Conservation (phyloP, 2,797 vertebrate species). For the Manis pentadactyla region DNA sequence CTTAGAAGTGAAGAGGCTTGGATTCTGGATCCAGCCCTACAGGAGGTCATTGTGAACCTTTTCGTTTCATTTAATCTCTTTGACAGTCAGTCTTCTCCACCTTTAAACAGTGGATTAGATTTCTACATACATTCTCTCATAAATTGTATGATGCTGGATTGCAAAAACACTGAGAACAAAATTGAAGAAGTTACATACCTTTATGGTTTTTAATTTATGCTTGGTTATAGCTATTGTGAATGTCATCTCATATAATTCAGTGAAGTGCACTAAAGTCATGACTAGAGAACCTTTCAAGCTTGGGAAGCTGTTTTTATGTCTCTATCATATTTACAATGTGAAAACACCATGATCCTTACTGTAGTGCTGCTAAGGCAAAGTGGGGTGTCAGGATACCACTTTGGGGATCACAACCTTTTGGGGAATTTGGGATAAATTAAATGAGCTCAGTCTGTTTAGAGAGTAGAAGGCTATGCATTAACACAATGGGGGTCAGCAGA, state of each 20-base stretch:
- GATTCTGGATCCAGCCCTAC: neutral
- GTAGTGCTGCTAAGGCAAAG: neutral
- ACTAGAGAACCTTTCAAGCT: neutral
- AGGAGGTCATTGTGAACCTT: neutral
- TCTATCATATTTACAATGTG: neutral
- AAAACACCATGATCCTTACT: neutral
- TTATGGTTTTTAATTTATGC: constrained; percentile 5
- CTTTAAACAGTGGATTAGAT: neutral
- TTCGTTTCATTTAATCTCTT: neutral
- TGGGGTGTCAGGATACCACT: neutral
- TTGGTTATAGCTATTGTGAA: neutral
- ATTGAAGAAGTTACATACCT: neutral
- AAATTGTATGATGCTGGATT: neutral
- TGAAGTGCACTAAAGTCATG: neutral
- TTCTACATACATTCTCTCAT: neutral
- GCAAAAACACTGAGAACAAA: neutral
- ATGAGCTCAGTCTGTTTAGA: neutral
- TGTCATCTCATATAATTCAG: neutral
- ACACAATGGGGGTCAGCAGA: neutral
- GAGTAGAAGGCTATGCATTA: neutral
- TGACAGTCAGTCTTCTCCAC: neutral
- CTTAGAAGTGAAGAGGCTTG: neutral
- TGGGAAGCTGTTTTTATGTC: neutral
- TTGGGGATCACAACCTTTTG: neutral
- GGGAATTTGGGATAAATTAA: neutral